Base-by-base conservation (phyloP, 2,113 vertebrate species). In the Microcebus ravelobensis region DNA sequence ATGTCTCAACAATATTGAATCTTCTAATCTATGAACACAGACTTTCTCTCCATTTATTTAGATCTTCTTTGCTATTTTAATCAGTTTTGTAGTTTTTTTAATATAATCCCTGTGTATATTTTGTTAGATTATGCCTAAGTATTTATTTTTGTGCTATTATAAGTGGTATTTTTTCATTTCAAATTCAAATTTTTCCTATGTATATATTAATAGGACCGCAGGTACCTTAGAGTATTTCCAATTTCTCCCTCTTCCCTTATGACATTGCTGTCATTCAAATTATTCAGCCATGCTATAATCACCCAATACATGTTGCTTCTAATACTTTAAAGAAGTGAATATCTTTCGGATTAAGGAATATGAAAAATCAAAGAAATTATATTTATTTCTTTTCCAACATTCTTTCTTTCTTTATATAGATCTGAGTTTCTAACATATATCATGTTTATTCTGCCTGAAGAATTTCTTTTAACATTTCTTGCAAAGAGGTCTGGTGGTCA, bases 21-120 rank as follows among this genome's bases (percentile, higher is more conserved):
- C 45, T 87, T 93, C 86, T 63, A 83, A 90, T 87, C 87, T 36
- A 42, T 65, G 55, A 85, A 96, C 42, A 95, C 14, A 92, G 20
- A 94, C 18, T 89, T 23, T 92, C 67, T 79, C 77, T 87, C 70
- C 89, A 82, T 81, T 92, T 86, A 85, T 81, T 65, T 65, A 95
- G 23, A 48, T 77, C 14, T 89, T 88, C 21, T 76, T 77, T 67
- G 5, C 14, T 86, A 57, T 70, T 82, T n/a, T 52, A 48, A 80
- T 45, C 48, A 36, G 42, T 92, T 79, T 63, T 92, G 9, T 34
- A 73, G 15, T 73, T 77, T 79, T 70, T 63, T 67, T 20, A 84
- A 79, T 57, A 42, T 13, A 92, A 31, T 48, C 50, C 36, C 45
- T 42, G 0, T n/a, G 65, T 50, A 20, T 39, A 85, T 39, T 73